Percentiles rank a stretch among this genome's conserved stretches.
phyloP scores from a whole-genome alignment of 2,797 vertebrate species.

The Gouania willdenowi region DNA sequence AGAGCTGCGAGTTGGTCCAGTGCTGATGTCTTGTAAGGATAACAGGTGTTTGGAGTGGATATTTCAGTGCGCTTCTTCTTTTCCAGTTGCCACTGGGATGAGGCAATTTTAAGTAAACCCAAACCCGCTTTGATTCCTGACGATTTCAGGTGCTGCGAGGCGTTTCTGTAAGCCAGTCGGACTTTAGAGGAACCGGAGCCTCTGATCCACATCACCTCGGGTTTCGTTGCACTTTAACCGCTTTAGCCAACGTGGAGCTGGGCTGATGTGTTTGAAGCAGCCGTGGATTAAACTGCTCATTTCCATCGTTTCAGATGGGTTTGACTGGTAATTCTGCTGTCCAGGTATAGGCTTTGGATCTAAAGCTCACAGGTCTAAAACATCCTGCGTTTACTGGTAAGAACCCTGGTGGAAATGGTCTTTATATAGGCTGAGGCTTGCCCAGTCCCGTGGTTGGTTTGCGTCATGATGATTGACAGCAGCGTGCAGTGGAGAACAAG shows the following conservation, averaged over 20 bases:
- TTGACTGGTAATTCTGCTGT: too few species aligned
- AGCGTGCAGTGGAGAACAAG: slow-evolving; percentile 15
- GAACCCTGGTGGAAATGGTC: slow-evolving; percentile 7
- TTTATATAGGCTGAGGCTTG: slow-evolving; percentile 33
- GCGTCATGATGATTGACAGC: slow-evolving; percentile 43
- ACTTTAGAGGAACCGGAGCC: slow-evolving; percentile 43
- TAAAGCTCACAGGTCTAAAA: too few species aligned
- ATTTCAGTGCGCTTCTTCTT: slow-evolving; percentile 50
- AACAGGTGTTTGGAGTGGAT: slow-evolving; percentile 11
- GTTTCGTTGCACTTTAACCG: too few species aligned
- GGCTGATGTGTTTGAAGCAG: slow-evolving; percentile 7
- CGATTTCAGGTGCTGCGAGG: slow-evolving; percentile 56
- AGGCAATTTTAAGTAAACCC: slow-evolving; percentile 66
- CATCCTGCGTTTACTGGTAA: too few species aligned
- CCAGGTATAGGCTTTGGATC: too few species aligned
- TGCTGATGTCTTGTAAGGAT: slow-evolving; percentile 50
- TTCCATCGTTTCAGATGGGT: slow-evolving; percentile 37
- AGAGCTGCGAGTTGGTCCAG: slow-evolving; percentile 65
- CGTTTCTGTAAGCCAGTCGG: slow-evolving; percentile 57
- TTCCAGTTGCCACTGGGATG: slow-evolving; percentile 69
- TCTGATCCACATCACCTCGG: slow-evolving; percentile 11
- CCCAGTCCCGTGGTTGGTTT: neutral
- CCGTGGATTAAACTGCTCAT: slow-evolving; percentile 15
- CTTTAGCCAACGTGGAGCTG: slow-evolving; percentile 17
- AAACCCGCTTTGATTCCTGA: slow-evolving; percentile 66